Evolutionary conservation across 2,888 invertebrate species (phyloP).

Genomic region (Tetranychus truncatus): DNA sequence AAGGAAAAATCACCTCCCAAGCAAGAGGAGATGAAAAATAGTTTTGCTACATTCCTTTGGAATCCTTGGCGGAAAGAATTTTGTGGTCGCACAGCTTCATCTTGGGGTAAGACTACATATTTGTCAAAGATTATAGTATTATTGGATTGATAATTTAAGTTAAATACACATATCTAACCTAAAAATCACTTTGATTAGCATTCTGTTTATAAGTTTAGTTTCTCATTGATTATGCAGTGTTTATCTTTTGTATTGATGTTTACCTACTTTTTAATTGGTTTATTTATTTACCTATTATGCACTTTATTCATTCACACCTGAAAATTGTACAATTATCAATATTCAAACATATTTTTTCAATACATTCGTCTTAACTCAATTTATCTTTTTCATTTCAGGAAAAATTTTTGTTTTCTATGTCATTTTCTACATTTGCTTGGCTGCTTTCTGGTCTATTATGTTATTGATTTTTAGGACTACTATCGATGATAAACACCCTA

Average conservation of each 20-base stretch:
- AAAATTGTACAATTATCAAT: too few relatives aligned
- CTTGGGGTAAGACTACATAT: slow-evolving; percentile 61
- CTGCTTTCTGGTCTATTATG: slow-evolving; percentile 85
- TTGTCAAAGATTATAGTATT: neutral
- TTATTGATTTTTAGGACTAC: slow-evolving; percentile 86
- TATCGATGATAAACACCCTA: slow-evolving; percentile 60
- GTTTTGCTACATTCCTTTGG: slow-evolving; percentile 66
- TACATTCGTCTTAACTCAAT: slow-evolving; percentile 3
- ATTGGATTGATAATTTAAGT: too few relatives aligned
- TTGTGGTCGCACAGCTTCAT: slow-evolving; percentile 70
- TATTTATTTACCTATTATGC: too few relatives aligned
- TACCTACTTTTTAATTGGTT: neutral
- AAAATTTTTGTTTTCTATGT: slow-evolving; percentile 90
- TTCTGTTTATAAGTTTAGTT: too few relatives aligned
- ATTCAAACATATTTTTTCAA: neutral
- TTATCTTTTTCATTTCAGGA: slow-evolving; percentile 44
- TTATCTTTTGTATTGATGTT: neutral
- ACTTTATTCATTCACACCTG: neutral
- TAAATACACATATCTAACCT: too few relatives aligned
- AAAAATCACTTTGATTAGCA: too few relatives aligned
- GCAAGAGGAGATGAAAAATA: slow-evolving; percentile 33
- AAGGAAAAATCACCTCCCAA: neutral
- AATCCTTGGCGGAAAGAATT: slow-evolving; percentile 79
- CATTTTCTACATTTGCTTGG: slow-evolving; percentile 76
- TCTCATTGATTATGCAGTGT: slow-evolving; percentile 29